These are phyloP conservation scores for Anoura caudifer DNA, from an alignment of 2,113 vertebrate genomes.

Conservation along the genomic window DNA sequence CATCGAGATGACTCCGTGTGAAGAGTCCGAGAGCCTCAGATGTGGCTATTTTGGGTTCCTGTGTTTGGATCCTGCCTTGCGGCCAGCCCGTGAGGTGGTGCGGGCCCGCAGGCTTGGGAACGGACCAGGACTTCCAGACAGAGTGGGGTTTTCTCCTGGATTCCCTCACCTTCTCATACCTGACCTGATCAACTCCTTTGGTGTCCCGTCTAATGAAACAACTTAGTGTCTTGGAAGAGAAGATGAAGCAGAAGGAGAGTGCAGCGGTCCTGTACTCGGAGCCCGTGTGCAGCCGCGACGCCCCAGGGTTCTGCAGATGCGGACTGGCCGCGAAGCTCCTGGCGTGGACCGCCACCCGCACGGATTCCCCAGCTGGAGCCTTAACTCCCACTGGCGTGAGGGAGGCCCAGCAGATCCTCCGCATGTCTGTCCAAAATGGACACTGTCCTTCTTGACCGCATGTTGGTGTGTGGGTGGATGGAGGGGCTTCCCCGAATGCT, in stretches of 20 bases:
- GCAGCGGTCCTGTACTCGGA: neutral
- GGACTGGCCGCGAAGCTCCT: neutral
- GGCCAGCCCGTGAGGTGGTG: neutral
- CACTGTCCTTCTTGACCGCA: too few relatives aligned
- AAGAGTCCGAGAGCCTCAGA: neutral
- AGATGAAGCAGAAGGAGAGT: too few relatives aligned
- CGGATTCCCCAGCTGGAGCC: neutral
- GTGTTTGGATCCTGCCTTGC: neutral
- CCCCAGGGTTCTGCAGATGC: accelerated
- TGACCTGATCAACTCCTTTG: neutral
- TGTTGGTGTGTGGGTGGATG: neutral
- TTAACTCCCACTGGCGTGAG: accelerated
- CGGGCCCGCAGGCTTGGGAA: neutral
- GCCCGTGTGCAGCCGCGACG: accelerated
- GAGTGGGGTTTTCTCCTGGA: neutral
- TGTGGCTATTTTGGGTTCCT: neutral
- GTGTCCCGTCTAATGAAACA: neutral
- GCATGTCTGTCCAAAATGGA: neutral
- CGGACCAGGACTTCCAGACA: neutral
- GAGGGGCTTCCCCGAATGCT: accelerated
- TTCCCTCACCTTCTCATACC: neutral
- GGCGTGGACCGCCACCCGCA: accelerated
- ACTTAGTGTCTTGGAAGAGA: neutral
- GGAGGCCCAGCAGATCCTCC: neutral
- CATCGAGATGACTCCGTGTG: neutral